Evolutionary conservation across 2,113 vertebrate species (phyloP).

Genomic region (Lycaon pictus): DNA sequence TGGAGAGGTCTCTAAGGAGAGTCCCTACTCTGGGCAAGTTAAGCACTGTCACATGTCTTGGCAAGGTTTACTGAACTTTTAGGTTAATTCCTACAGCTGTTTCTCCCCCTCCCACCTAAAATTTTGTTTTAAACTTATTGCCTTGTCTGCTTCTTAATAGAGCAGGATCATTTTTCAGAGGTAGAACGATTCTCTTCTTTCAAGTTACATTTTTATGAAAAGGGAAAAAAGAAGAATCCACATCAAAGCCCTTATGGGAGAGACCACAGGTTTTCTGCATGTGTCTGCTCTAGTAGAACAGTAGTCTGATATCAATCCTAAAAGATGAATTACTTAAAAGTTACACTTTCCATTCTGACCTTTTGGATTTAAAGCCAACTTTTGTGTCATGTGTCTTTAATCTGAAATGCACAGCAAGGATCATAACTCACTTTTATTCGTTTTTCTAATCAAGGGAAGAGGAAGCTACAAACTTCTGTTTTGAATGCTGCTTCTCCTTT

Average conservation of each 20-base stretch:
- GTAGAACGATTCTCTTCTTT: conserved; percentile 78
- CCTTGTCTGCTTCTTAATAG: conserved; percentile 80
- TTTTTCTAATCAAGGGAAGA: conserved; percentile 54
- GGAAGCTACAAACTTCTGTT: conserved; percentile 30
- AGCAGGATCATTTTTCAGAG: conserved; percentile 80
- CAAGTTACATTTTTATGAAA: conserved; percentile 81
- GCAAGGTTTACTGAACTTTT: conserved; percentile 77
- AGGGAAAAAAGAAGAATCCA: conserved; percentile 70
- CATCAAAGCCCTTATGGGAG: conserved; percentile 75
- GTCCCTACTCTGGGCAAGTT: conserved; percentile 61
- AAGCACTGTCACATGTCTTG: conserved; percentile 82
- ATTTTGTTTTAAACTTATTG: conserved; percentile 80
- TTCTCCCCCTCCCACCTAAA: conserved; percentile 70
- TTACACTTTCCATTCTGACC: conserved; percentile 77
- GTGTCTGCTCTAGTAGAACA: conserved; percentile 71
- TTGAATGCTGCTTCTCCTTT: background rate
- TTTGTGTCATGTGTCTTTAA: conserved; percentile 75
- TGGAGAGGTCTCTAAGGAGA: conserved; percentile 75
- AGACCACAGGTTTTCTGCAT: conserved; percentile 81
- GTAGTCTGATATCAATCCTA: conserved; percentile 69
- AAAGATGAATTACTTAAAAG: conserved; percentile 73
- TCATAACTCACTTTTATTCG: conserved; percentile 59
- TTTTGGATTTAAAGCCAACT: conserved; percentile 52
- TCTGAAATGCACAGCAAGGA: conserved; percentile 54
- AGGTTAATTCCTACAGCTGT: conserved; percentile 80